Evolutionary conservation across 92 coral and sea anemone genomes (phyloP).

Genomic region (Siderastrea radians): DNA sequence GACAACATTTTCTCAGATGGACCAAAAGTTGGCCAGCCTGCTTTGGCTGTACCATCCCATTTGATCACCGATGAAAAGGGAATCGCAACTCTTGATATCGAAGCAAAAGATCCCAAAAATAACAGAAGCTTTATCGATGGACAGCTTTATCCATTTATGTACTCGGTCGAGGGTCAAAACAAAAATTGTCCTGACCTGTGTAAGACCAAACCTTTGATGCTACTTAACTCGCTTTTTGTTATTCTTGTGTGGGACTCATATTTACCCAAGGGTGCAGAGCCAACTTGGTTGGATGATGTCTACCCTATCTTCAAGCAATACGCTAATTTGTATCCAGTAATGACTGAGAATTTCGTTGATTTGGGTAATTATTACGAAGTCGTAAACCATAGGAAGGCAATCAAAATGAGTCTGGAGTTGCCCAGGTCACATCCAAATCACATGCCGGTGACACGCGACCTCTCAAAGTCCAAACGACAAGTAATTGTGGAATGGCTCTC

Average conservation of each 20-base stretch:
- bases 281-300: conserved; percentile 81
- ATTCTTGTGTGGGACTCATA: conserved; percentile 58
- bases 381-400: conserved; percentile 25
- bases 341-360: conserved; percentile 78
- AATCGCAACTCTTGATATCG: conserved; percentile 36
- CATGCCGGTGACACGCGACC: conserved; percentile 87
- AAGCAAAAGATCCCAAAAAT: conserved; percentile 73
- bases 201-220: not conserved
- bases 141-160: conserved; percentile 64
- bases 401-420: conserved; percentile 61
- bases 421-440: conserved; percentile 75
- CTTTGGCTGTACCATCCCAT: conserved; percentile 10
- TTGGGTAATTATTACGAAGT: conserved; percentile 86
- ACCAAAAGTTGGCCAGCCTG: conserved; percentile 34
- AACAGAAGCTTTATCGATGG: conserved; percentile 79
- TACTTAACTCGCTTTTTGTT: conserved; percentile 48
- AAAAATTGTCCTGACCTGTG: conserved; percentile 13
- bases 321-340: conserved; percentile 86
- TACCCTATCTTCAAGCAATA: conserved; percentile 85
- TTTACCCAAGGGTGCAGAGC: not conserved
- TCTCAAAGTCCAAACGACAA: conserved; percentile 67
- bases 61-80: conserved; percentile 61
- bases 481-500: conserved; percentile 78
- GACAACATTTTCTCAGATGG: not conserved
- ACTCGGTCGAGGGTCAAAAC: conserved; percentile 42